Evolutionary conservation across 2,113 vertebrate species (phyloP).

Genomic region (Cranoglanis bouderius): DNA sequence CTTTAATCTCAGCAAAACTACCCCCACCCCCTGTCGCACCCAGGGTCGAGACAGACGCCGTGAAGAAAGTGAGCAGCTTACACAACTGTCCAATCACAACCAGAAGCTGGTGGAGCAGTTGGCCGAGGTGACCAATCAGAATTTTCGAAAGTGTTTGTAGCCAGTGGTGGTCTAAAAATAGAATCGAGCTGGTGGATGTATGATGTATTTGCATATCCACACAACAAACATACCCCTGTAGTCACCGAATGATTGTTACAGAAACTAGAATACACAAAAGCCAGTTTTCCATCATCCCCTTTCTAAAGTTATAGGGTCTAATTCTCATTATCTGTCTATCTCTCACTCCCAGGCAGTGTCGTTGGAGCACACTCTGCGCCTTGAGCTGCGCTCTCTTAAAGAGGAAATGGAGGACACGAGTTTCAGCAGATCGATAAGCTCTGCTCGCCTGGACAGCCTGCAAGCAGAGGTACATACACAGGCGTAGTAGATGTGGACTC

Average conservation of each 20-base stretch:
- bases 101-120: constrained; percentile 78
- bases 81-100: constrained; percentile 75
- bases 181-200: not conserved
- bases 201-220: not conserved
- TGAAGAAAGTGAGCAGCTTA: constrained; percentile 73
- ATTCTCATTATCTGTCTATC: not conserved
- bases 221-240: not conserved
- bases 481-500: no score
- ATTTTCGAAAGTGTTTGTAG: not conserved
- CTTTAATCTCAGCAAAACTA: not conserved
- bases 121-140: constrained; percentile 68
- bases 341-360: constrained; percentile 69
- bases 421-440: constrained; percentile 71
- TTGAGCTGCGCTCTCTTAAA: constrained; percentile 71
- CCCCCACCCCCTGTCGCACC: no score
- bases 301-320: not conserved
- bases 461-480: constrained; percentile 69
- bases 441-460: constrained; percentile 67
- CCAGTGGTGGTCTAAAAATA: not conserved
- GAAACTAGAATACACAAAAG: constrained; percentile 60
- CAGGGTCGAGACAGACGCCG: constrained; percentile 64
- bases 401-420: constrained; percentile 77
- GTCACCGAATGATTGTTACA: not conserved
- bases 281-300: constrained; percentile 53
- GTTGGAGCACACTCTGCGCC: constrained; percentile 73